Evolutionary conservation across 2,797 vertebrate genomes (phyloP), one percentile per base, ranked within the genome.

Genomic region (Pterois miles): DNA sequence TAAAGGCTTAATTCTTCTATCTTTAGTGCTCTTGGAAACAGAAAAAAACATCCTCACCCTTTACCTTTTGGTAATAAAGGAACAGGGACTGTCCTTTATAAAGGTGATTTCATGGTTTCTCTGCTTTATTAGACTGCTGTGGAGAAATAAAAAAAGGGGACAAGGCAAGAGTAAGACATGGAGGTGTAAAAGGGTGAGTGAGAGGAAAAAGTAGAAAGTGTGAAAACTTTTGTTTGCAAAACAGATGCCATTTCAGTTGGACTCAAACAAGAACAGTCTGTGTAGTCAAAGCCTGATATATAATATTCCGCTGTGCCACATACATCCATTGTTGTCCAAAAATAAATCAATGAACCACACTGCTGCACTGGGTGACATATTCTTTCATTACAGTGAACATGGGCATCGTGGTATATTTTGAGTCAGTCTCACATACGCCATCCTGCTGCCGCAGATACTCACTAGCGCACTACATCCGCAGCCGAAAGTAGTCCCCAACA

Each of bases 71-170:
- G 38, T 40, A 65, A 84, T 65, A 27, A 84, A 65, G 38, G 54
- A 71, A n/a, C 38, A 40, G 16, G 38, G 13, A 36, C 53, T 74
- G 62, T 70, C 60, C 56, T 78, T 71, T 3, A 16, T 38, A 73
- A 85, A 83, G 59, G 71, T 81, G 60, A 78, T 57, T 69, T 60
- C 54, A 36, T 34, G 18, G 36, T 29, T n/a, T 56, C 46, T 68
- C 29, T 66, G 40, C 53, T 66, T 81, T 58, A 56, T 71, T 65
- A 40, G 34, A 60, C 40, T 54, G 56, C 38, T 40, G 20, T 8
- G 48, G 18, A 25, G 11, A 57, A 60, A n/a, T 25, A 31, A 57
- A n/a, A 16, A 43, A 29, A 14, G 53, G n/a, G n/a, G n/a, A n/a
- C n/a, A n/a, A n/a, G n/a, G n/a, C 10, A 68, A 13, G 27, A 66